phyloP scores from a whole-genome alignment of 2,113 vertebrate genomes.

The Saccopteryx leptura region DNA sequence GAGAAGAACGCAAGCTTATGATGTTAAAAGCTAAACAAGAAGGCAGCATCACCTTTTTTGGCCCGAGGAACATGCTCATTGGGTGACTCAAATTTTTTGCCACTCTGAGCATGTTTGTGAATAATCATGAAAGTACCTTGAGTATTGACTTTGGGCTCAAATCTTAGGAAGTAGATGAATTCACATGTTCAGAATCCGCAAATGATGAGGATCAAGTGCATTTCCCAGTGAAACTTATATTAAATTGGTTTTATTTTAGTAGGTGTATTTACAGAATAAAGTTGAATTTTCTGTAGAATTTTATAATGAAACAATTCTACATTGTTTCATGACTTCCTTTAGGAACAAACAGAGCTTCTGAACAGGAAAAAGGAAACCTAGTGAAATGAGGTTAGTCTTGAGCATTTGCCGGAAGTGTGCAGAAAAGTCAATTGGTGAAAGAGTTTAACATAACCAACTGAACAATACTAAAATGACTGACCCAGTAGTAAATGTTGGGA shows the following conservation, averaged over 20 bases:
- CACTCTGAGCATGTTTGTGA: not conserved
- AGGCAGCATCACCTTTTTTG: not conserved
- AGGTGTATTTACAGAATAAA: not conserved
- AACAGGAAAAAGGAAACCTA: not conserved
- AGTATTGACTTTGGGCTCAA: not conserved
- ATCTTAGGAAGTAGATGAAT: not conserved
- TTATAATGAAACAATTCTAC: not conserved
- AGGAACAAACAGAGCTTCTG: not conserved
- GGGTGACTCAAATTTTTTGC: not conserved
- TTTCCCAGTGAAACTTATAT: not conserved
- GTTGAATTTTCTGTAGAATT: not conserved
- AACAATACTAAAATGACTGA: not conserved
- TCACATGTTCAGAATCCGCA: not conserved
- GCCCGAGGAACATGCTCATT: not conserved
- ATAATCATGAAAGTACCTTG: not conserved
- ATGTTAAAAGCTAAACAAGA: not conserved
- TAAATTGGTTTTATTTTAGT: not conserved
- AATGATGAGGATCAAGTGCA: not conserved
- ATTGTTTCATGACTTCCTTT: not conserved
- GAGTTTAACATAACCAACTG: not conserved
- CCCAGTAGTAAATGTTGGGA: not conserved
- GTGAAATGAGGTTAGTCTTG: not conserved
- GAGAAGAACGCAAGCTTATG: not conserved
- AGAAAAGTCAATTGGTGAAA: not conserved
- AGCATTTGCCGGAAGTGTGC: not conserved